Conservation (phyloP, 2,888 invertebrate species). For the Pimpla rufipes region DNA sequence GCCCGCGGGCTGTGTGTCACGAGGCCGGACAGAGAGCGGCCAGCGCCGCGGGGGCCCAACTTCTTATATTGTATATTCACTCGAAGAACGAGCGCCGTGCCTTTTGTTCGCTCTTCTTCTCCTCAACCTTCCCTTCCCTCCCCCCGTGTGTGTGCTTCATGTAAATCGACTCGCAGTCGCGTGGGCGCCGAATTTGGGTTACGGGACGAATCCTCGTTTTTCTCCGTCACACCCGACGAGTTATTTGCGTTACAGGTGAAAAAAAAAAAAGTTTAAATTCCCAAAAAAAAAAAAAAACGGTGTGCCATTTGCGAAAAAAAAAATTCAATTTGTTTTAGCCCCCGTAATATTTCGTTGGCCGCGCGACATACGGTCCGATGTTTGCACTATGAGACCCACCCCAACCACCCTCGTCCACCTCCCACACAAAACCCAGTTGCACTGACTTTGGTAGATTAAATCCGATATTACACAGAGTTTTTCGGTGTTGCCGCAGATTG, state of each 20-base stretch:
- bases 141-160: slow-evolving; percentile 30
- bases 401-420: too few relatives aligned
- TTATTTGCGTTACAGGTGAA: not conserved
- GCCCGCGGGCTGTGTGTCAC: slow-evolving; percentile 65
- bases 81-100: slow-evolving; percentile 34
- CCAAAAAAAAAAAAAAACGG: too few relatives aligned
- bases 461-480: slow-evolving; percentile 47
- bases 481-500: slow-evolving; percentile 57
- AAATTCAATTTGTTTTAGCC: slow-evolving; percentile 17
- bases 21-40: slow-evolving; percentile 61
- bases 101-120: slow-evolving; percentile 58
- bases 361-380: not conserved
- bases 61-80: slow-evolving; percentile 58
- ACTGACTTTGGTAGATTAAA: slow-evolving; percentile 54
- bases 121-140: not conserved
- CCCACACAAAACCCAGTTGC: slow-evolving; percentile 3
- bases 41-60: slow-evolving; percentile 61
- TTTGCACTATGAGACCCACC: too few relatives aligned
- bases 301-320: slow-evolving; percentile 29
- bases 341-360: slow-evolving; percentile 34
- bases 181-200: slow-evolving; percentile 55
- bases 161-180: slow-evolving; percentile 46
- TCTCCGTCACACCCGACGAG: not conserved
- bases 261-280: not conserved
- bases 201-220: slow-evolving; percentile 10